Conservation (phyloP, 2,113 vertebrate species). For the Tupaia tana region DNA sequence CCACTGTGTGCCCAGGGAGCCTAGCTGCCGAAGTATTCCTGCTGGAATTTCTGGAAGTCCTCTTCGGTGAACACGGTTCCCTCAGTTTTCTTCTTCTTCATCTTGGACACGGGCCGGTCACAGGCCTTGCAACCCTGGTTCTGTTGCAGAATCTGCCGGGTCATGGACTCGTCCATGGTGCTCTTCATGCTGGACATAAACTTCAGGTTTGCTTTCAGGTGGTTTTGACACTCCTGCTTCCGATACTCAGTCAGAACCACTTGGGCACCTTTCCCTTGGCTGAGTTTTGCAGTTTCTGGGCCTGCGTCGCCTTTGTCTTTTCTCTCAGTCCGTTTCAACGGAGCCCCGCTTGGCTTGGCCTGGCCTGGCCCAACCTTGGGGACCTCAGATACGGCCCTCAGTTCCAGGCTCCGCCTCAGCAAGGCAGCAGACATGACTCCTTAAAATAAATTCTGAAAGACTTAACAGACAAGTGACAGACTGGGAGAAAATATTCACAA, state of each 20-base stretch:
- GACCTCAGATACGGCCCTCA: constrained; percentile 78
- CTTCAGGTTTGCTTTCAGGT: constrained; percentile 82
- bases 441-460: background rate
- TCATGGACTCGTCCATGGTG: constrained; percentile 19
- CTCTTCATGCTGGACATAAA: constrained; percentile 81
- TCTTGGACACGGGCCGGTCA: constrained; percentile 80
- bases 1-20: accelerated
- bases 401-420: constrained; percentile 83
- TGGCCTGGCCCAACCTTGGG: background rate
- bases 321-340: constrained; percentile 35
- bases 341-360: background rate
- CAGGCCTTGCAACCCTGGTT: constrained; percentile 87
- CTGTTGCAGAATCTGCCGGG: constrained; percentile 82
- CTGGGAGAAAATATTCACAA: background rate
- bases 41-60: constrained; percentile 89
- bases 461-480: background rate
- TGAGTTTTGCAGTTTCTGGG: constrained; percentile 77
- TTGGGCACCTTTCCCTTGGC: constrained; percentile 86
- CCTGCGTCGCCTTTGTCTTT: constrained; percentile 51
- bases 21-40: constrained; percentile 87
- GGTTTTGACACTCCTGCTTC: constrained; percentile 79
- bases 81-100: constrained; percentile 78
- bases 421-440: constrained; percentile 80
- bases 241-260: constrained; percentile 86
- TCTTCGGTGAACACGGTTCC: constrained; percentile 88